Evolutionary conservation across 2,113 vertebrate species (phyloP).

Genomic region (Oncorhynchus nerka): DNA sequence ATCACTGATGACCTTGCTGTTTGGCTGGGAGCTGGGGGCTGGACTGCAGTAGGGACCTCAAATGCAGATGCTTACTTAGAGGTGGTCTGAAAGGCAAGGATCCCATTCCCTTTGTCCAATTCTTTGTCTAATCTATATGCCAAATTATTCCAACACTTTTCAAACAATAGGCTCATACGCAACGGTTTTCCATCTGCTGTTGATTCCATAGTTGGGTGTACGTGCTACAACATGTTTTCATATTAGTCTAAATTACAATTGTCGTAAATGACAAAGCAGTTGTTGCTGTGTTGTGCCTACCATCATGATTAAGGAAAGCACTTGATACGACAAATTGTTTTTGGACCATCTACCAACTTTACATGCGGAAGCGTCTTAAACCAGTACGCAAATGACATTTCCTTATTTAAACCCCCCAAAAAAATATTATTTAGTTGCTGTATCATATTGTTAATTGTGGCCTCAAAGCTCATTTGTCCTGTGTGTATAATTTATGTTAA

Average conservation of each 20-base stretch:
- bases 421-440: not conserved
- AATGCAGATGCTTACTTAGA: not conserved
- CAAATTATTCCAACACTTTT: too few species aligned
- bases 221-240: too few species aligned
- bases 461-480: not conserved
- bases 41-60: constrained; percentile 10
- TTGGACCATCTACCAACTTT: not conserved
- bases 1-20: not conserved
- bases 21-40: not conserved
- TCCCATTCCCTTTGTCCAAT: not conserved
- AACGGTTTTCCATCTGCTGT: too few species aligned
- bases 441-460: not conserved
- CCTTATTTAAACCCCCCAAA: not conserved
- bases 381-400: constrained; percentile 4
- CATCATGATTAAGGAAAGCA: not conserved
- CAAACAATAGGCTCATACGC: too few species aligned
- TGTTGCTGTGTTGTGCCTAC: not conserved
- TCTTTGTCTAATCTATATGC: not conserved
- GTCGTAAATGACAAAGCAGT: not conserved
- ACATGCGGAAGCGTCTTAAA: not conserved
- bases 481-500: not conserved
- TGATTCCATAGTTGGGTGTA: too few species aligned
- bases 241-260: too few species aligned
- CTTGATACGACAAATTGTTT: not conserved
- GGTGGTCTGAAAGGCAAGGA: not conserved